Base-by-base conservation (phyloP, 2,113 vertebrate species). In the Petrocephalus zakoni region DNA sequence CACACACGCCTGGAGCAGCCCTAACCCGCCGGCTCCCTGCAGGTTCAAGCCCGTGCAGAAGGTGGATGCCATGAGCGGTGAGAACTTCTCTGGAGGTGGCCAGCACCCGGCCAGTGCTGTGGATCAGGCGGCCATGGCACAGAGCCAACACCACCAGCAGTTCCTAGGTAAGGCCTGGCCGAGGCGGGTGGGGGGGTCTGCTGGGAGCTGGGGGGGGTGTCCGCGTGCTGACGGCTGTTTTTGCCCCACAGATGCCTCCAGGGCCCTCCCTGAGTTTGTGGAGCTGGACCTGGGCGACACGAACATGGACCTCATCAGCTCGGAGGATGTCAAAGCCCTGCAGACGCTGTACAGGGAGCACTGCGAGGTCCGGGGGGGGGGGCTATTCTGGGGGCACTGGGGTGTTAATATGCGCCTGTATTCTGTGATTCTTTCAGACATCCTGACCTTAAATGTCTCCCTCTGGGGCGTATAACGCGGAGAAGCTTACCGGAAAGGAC, bases 141-240 rank as follows among this genome's bases (percentile, higher is more conserved):
- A 99, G 92, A 98, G 97, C 92, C 98, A 99, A 88, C 98, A 99
- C 82, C 98, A 99, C 91, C 98, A 98, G 94, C 98, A 99, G 90
- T 99, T 97, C 93, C 96, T 99, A 86, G 98, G 98, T 17, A 46
- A 17, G 9, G 2, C 0, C 19, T 8, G 34, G 21, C 15, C 2
- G 2, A n/a, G 61, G 11, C 2, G 37, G 29, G 15, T 17, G 42
- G 29, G 8, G 25, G 25, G 29, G 5, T 1, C 46, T 51, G n/a
- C 1, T 47, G 86, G 0, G 37, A 1, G 29, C 29, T 34, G 4
- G 17, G 29, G 13, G 53, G n/a, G 19, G 1, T 0, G n/a, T 22
- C 19, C 2, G 25, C 15, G 5, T 7, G 49, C 78, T 84, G 46
- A 72, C 37, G 15, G 9, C 10, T 15, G 1, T 64, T 47, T 56